Evolutionary conservation across 1,140 invertebrate genomes (phyloP).

Genomic region (Drosophila orena): DNA sequence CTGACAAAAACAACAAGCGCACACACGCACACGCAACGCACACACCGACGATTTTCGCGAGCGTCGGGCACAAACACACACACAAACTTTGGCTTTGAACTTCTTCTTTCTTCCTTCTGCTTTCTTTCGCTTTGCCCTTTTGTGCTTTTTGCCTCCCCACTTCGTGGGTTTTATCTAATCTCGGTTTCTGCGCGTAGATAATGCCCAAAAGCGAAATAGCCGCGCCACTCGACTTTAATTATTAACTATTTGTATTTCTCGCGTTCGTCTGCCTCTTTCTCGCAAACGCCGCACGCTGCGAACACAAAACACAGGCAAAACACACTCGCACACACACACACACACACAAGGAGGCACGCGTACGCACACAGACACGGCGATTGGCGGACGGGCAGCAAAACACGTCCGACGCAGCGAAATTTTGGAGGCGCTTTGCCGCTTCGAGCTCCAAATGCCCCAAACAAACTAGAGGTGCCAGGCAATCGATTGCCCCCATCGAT

Average conservation of each 20-base stretch:
- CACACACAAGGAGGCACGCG: background rate
- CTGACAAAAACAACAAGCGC: background rate
- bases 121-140: slow-evolving; percentile 34
- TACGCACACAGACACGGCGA: background rate
- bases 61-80: slow-evolving; percentile 14
- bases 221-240: slow-evolving; percentile 33
- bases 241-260: slow-evolving; percentile 33
- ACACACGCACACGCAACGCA: slow-evolving; percentile 14
- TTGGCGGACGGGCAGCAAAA: background rate
- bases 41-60: slow-evolving; percentile 25
- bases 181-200: slow-evolving; percentile 52
- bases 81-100: slow-evolving; percentile 63
- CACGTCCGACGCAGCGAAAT: background rate
- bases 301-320: slow-evolving; percentile 15
- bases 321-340: slow-evolving; percentile 7
- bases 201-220: slow-evolving; percentile 47
- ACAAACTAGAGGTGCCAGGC: too few relatives aligned
- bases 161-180: slow-evolving; percentile 66
- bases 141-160: slow-evolving; percentile 23
- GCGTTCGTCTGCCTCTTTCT: slow-evolving; percentile 6
- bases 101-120: slow-evolving; percentile 51
- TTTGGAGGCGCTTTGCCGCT: background rate
- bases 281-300: slow-evolving; percentile 16
- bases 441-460: background rate
- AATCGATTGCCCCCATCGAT: background rate